Evolutionary conservation across 2,113 vertebrate species (phyloP), one percentile per base, ranked within the genome.

Genomic region (Monopterus albus): DNA sequence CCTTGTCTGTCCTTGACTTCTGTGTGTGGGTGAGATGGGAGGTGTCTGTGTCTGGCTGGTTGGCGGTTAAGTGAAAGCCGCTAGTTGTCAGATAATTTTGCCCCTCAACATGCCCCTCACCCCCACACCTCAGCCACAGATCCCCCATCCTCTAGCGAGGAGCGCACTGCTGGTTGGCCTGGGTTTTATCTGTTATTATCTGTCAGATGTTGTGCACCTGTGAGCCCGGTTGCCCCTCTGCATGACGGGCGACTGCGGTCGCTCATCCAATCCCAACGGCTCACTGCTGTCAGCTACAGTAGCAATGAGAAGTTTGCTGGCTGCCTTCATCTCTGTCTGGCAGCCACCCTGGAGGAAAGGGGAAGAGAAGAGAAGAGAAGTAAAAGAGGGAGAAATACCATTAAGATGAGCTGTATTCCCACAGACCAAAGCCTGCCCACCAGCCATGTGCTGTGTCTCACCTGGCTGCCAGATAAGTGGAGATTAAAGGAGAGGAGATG

Each of bases 391-490:
- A 55, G 40, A 73, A 79, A 81, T 81, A 57, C 80, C 84, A 87
- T 89, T 85, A 87, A 64, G 83, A 90, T 84, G 84, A 87, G 87
- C 82, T 77, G 75, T 86, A 85, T 87, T 85, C 76, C 83, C 82
- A 71, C 75, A 65, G 78, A 90, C 81, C 85, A 87, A 89, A 90
- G 88, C 84, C 71, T 88, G 84, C 84, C 88, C 86, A 87, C 71
- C 78, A 87, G 84, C 83, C 78, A 86, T 89, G 86, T 82, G 86
- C 85, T 47, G 84, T 38, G 4, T 83, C 86, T 90, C 88, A 86
- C 87, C 88, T 91, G 83, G 77, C 78, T 89, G 79, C 71, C 83
- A 88, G 84, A 90, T 88, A 88, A 89, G 84, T 89, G 86, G 81
- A 90, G 88, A 90, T 91, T 87, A 90, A 79, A 86, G 78, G 63